phyloP scores from a whole-genome alignment of 2,113 vertebrate genomes.

The Blennius ocellaris region DNA sequence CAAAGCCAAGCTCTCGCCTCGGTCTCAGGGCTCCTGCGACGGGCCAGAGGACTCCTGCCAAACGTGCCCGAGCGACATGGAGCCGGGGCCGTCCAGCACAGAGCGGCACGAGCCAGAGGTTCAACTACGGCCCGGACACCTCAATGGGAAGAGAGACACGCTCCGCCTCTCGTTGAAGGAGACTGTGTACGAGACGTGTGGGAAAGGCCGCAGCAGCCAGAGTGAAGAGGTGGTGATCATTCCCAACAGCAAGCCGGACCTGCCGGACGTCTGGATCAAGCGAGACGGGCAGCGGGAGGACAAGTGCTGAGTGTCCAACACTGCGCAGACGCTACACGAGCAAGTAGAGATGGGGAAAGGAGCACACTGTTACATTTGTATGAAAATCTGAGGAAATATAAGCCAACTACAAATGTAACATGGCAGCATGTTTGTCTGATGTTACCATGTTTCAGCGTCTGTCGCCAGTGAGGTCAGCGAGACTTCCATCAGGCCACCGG shows the following conservation, averaged over 20 bases:
- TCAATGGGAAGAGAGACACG: conserved; percentile 93
- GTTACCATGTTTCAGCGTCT: conserved; percentile 19
- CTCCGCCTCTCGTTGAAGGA: conserved; percentile 92
- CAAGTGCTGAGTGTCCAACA: conserved; percentile 80
- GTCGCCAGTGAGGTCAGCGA: conserved; percentile 38
- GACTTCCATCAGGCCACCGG: conserved; percentile 3
- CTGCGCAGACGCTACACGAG: conserved; percentile 34
- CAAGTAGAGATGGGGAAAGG: conserved; percentile 12
- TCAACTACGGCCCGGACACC: conserved; percentile 85
- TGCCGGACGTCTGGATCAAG: conserved; percentile 97
- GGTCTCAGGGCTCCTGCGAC: conserved; percentile 89
- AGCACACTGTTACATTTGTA: conserved; percentile 36
- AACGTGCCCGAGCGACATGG: conserved; percentile 89
- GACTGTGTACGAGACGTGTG: conserved; percentile 87
- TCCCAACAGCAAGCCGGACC: conserved; percentile 95
- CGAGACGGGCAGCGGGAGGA: conserved; percentile 89
- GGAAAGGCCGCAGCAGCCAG: conserved; percentile 84
- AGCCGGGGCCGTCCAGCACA: conserved; percentile 74
- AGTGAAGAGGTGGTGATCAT: conserved; percentile 88
- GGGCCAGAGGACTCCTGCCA: conserved; percentile 93
- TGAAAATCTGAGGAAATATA: conserved; percentile 47
- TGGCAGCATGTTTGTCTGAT: conserved; percentile 49
- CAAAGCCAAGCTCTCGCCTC: conserved; percentile 84
- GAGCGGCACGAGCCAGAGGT: conserved; percentile 55
- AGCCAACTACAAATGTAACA: conserved; percentile 49